A percentile compares a stretch with the other conserved stretches of the same genome.
Conservation (phyloP, 2,797 vertebrate species). For the Chelmon rostratus region DNA sequence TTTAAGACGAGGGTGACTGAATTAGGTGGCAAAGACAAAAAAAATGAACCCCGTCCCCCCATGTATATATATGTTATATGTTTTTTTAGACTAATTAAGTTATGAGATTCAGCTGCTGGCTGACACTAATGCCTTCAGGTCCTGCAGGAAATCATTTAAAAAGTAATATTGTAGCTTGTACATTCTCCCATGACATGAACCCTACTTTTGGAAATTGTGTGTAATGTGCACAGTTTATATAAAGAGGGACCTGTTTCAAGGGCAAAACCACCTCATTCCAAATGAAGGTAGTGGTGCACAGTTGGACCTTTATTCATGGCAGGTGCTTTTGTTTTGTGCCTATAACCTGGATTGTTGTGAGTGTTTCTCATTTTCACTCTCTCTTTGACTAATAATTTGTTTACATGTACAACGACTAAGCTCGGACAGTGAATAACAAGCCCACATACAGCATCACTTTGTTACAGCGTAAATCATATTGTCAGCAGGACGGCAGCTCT, state of each 20-base stretch:
- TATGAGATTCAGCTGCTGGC: neutral
- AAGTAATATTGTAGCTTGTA: neutral
- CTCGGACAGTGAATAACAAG: neutral
- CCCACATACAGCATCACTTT: neutral
- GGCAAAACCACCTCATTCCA: neutral
- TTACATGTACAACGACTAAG: neutral
- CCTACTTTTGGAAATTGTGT: neutral
- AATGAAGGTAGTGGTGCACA: neutral
- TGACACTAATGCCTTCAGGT: constrained; percentile 6
- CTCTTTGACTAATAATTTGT: neutral
- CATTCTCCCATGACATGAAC: neutral
- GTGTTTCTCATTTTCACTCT: neutral
- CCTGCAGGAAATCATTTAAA: neutral
- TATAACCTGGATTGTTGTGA: neutral
- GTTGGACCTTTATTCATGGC: neutral
- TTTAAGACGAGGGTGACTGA: neutral
- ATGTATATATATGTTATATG: no score
- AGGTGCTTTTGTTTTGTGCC: neutral
- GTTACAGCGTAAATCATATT: neutral
- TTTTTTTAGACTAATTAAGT: neutral
- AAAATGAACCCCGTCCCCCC: no score
- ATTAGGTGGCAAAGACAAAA: neutral
- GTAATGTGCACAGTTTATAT: neutral
- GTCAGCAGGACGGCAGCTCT: neutral
- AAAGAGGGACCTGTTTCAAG: neutral